These are phyloP conservation scores for Hylaeus volcanicus DNA, from an alignment of 1,140 invertebrate species.

Conservation along the genomic window DNA sequence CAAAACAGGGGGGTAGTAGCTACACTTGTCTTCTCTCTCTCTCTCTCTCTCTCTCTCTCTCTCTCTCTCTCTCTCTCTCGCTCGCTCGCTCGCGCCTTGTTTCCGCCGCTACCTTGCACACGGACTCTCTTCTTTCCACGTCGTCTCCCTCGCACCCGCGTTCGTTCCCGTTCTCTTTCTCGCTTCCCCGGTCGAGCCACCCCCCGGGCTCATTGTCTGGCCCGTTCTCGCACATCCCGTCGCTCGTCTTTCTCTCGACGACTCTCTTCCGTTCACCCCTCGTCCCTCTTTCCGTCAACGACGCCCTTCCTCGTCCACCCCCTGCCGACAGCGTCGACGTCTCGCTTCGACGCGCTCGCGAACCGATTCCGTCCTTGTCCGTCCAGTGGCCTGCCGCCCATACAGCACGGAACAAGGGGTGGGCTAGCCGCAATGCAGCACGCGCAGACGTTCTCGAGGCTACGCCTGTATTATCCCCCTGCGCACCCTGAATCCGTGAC, in stretches of 20 bases:
- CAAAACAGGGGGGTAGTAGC: constrained; percentile 51
- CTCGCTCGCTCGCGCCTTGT: neutral
- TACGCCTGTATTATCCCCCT: constrained; percentile 62
- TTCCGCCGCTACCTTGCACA: neutral
- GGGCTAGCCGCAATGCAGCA: constrained; percentile 70
- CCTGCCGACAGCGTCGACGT: neutral
- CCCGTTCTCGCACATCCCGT: neutral
- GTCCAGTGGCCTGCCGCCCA: neutral
- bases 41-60: neutral
- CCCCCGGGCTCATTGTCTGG: neutral
- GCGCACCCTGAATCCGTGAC: constrained; percentile 59
- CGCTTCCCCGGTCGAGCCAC: neutral
- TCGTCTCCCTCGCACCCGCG: neutral
- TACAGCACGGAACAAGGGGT: constrained; percentile 33
- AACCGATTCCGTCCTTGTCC: neutral
- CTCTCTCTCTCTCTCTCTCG: neutral
- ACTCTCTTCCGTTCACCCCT: neutral
- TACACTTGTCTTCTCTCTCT: neutral
- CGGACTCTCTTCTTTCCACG: neutral
- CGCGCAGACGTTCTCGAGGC: constrained; percentile 69
- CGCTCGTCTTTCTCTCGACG: neutral
- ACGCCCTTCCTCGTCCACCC: neutral
- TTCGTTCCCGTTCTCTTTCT: neutral
- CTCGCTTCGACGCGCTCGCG: neutral
- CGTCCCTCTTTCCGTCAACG: neutral